phyloP scores from a whole-genome alignment of 2,797 vertebrate genomes.

The Enteromius unitaeniatus region DNA sequence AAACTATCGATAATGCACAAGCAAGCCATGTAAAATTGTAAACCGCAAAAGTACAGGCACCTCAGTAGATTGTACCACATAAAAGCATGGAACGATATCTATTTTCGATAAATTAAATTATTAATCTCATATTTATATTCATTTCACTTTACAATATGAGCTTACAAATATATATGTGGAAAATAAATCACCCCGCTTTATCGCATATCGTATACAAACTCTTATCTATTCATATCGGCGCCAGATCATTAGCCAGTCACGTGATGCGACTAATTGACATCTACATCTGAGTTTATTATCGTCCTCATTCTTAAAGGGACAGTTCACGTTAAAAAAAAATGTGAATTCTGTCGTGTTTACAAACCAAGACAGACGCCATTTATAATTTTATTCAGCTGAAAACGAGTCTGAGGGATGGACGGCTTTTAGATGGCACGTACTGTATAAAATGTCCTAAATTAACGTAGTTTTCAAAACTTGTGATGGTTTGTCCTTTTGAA shows the following conservation, averaged over 20 bases:
- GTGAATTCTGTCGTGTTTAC: neutral
- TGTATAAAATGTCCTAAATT: neutral
- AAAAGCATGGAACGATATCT: constrained; percentile 35
- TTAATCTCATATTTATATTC: constrained; percentile 40
- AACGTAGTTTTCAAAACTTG: neutral
- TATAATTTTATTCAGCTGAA: neutral
- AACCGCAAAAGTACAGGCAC: constrained; percentile 50
- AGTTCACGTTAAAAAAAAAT: neutral
- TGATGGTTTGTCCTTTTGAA: neutral
- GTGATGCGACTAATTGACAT: constrained; percentile 45
- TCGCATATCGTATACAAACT: constrained; percentile 32
- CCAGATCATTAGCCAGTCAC: constrained; percentile 54
- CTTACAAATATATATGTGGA: constrained; percentile 49
- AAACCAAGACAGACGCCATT: neutral
- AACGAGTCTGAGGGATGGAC: neutral
- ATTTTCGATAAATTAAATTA: constrained; percentile 35
- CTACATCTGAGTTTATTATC: constrained; percentile 13
- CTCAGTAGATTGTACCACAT: constrained; percentile 47
- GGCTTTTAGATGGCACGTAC: neutral
- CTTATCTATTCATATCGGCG: constrained; percentile 29
- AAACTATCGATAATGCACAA: constrained; percentile 30
- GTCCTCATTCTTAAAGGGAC: constrained; percentile 16
- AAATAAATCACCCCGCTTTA: constrained; percentile 53
- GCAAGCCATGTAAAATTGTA: constrained; percentile 45
- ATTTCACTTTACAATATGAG: constrained; percentile 42